Base-by-base conservation (phyloP, 2,113 vertebrate species). In the Engystomops pustulosus region DNA sequence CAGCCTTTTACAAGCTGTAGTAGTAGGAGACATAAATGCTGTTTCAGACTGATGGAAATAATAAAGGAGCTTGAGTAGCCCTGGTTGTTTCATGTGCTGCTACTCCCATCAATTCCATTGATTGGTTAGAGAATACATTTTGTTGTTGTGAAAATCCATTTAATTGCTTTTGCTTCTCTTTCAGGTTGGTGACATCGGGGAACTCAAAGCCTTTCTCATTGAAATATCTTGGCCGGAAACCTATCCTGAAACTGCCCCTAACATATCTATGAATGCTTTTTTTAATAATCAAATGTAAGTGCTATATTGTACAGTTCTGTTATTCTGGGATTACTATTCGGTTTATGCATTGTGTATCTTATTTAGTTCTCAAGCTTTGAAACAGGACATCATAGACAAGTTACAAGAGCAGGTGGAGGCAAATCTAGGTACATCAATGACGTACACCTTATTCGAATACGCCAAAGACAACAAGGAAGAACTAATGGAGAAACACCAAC, bases 271-370 rank as follows among this genome's bases (percentile, higher is more conserved):
- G 86, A 96, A 96, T 53, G 94, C 95, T 76, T 99, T 98, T 90
- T 99, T 99, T 90, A 99, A 99, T 91, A 99, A 99, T 87, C 96
- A 93, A 53, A 95, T 99, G 97, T 96, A 87, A 95, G 95, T 89
- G n/a, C 17, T 2, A 0, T 60, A 85, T 27, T 53, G 47, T 82
- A n/a, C 4, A 30, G 12, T 79, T 51, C 18, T 41, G 14, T 80
- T 58, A 30, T 4, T 36, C 15, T 0, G 0, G 15, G 1, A 12
- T 85, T 38, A 32, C 23, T 83, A 60, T 45, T 72, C 30, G 62
- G 0, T 74, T 80, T 67, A n/a, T 51, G 18, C 53, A 23, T 14
- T 77, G 47, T 65, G 5, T 69, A 20, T 82, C 38, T 75, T 0
- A 87, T 87, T 18, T 44, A 99, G 98, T 89, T 94, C 95, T 45